Conservation (phyloP, 2,113 vertebrate species). For the Xenopus borealis region DNA sequence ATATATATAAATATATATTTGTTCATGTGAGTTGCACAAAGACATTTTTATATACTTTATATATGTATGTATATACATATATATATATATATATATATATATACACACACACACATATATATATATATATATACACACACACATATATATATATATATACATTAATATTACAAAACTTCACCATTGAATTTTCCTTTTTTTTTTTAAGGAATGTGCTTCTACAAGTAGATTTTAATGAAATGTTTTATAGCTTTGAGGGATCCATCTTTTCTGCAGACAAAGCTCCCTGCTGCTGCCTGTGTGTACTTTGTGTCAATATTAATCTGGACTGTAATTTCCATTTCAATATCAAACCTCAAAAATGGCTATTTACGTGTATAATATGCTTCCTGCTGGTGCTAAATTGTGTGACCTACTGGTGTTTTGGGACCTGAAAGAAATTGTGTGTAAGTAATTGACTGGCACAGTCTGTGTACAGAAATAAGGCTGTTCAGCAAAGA, state of each 20-base stretch:
- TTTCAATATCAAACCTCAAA: slow-evolving; percentile 51
- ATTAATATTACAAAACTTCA: too few species aligned
- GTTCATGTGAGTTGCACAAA: too few species aligned
- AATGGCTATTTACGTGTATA: slow-evolving; percentile 54
- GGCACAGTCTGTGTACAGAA: slow-evolving; percentile 53
- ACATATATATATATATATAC: too few species aligned
- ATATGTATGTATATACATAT: too few species aligned
- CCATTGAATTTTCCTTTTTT: too few species aligned
- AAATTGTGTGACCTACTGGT: slow-evolving; percentile 53
- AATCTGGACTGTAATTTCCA: slow-evolving; percentile 46
- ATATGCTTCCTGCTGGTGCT: slow-evolving; percentile 48
- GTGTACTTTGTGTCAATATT: slow-evolving; percentile 40
- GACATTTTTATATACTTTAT: too few species aligned
- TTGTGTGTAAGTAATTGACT: slow-evolving; percentile 57
- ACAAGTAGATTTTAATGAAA: too few species aligned
- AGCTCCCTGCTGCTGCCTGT: slow-evolving; percentile 35
- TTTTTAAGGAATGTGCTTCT: too few species aligned
- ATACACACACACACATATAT: too few species aligned
- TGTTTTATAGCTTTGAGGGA: neutral
- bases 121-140: too few species aligned
- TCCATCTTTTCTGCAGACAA: slow-evolving; percentile 22
- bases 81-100: too few species aligned
- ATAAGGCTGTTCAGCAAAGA: slow-evolving; percentile 54
- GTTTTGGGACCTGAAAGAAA: slow-evolving; percentile 56
- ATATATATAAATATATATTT: too few species aligned